These are phyloP conservation scores for Drosophila pseudotalamancana DNA, from an alignment of 2,888 invertebrate species.

Conservation along the genomic window DNA sequence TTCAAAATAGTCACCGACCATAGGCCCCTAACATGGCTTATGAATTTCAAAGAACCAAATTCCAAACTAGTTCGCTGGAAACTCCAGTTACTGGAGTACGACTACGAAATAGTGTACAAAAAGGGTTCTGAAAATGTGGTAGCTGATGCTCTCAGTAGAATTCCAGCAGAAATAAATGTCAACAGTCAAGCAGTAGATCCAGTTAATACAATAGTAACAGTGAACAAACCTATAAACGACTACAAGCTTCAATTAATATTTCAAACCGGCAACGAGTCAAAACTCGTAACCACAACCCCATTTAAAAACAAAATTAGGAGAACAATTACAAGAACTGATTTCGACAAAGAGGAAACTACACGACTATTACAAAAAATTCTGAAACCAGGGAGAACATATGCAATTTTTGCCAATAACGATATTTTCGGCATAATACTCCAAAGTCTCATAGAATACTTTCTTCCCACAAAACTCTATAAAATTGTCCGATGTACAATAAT, in stretches of 20 bases:
- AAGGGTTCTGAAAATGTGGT: too few relatives aligned
- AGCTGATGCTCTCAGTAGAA: too few relatives aligned
- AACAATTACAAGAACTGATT: not conserved
- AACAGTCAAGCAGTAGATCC: too few relatives aligned
- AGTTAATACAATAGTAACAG: not conserved
- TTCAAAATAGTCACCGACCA: too few relatives aligned
- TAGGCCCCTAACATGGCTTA: too few relatives aligned
- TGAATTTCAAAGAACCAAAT: too few relatives aligned
- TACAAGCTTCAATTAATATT: not conserved
- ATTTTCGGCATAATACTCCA: not conserved
- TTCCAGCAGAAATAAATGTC: too few relatives aligned
- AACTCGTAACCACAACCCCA: too few relatives aligned
- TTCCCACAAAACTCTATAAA: not conserved
- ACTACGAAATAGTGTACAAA: too few relatives aligned
- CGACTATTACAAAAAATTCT: not conserved
- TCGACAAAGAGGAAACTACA: not conserved
- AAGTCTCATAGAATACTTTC: not conserved
- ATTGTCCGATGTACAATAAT: not conserved
- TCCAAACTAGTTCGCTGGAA: too few relatives aligned
- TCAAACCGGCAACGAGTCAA: too few relatives aligned
- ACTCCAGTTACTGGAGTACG: too few relatives aligned
- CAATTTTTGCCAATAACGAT: not conserved
- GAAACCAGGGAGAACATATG: not conserved
- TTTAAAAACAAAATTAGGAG: not conserved
- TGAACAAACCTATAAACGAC: not conserved